These are phyloP conservation scores for Onychomys torridus DNA, from an alignment of 2,797 vertebrate genomes.

Conservation along the genomic window DNA sequence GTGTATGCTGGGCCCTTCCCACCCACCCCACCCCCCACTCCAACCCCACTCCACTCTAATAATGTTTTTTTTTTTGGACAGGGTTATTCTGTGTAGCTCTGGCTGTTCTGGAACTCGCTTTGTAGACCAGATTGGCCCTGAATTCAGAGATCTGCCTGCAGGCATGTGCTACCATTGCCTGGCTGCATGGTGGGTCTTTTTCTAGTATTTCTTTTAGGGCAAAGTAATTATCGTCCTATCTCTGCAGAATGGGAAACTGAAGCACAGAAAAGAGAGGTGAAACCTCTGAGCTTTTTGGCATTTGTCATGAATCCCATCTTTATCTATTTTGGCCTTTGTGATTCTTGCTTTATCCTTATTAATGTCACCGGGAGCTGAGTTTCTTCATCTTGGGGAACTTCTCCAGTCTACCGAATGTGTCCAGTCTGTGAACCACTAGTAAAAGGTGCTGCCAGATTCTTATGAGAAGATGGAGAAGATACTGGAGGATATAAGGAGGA, in stretches of 20 bases:
- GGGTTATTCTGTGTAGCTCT: neutral
- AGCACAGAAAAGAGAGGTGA: neutral
- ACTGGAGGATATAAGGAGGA: neutral
- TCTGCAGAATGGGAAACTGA: neutral
- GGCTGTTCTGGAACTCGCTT: neutral
- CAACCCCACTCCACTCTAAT: too few relatives aligned
- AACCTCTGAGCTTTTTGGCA: fast-evolving
- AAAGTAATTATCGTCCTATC: neutral
- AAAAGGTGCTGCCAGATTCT: neutral
- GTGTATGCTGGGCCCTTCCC: neutral
- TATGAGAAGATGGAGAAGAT: neutral
- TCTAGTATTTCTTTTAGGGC: neutral
- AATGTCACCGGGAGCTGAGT: neutral
- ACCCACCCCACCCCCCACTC: too few relatives aligned
- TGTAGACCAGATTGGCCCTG: neutral
- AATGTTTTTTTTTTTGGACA: neutral
- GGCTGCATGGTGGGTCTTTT: neutral
- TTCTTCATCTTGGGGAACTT: neutral
- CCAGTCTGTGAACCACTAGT: fast-evolving
- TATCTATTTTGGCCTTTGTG: neutral
- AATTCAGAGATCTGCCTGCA: neutral
- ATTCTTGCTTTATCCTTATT: neutral
- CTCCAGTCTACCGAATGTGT: neutral
- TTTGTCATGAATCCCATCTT: neutral
- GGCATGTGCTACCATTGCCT: neutral